Conservation (phyloP, 2,888 invertebrate species). For the Erpobdella octoculata region DNA sequence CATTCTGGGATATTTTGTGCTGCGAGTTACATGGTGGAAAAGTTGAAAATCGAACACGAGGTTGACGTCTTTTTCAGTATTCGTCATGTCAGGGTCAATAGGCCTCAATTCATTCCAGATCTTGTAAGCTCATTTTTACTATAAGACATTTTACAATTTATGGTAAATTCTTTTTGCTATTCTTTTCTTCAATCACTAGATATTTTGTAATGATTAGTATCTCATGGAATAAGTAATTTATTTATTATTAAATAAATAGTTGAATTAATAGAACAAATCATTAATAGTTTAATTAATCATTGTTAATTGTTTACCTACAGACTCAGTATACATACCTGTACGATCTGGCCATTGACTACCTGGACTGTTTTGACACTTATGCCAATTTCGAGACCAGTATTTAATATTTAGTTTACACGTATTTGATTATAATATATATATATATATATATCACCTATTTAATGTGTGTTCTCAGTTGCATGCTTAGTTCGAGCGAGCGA, state of each 20-base stretch:
- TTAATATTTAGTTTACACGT: background rate
- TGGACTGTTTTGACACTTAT: constrained; percentile 40
- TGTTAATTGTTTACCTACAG: constrained; percentile 33
- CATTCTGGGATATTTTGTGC: constrained; percentile 49
- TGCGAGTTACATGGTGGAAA: constrained; percentile 45
- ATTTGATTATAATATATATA: background rate
- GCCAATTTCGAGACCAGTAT: constrained; percentile 39
- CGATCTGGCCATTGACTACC: constrained; percentile 40
- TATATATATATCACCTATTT: background rate
- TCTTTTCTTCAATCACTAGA: too few species aligned
- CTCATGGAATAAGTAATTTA: too few species aligned
- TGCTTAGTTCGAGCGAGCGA: too few species aligned
- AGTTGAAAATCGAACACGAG: constrained; percentile 48
- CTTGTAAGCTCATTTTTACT: constrained; percentile 37
- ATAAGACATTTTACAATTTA: too few species aligned
- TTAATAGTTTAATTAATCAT: background rate
- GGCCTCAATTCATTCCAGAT: constrained; percentile 46
- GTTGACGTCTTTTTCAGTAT: constrained; percentile 50
- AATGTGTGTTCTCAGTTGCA: too few species aligned
- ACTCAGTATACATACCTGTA: constrained; percentile 42
- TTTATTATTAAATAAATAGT: too few species aligned
- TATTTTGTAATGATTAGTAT: background rate
- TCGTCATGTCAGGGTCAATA: constrained; percentile 47
- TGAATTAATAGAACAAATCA: too few species aligned
- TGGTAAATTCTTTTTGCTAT: too few species aligned